These are phyloP conservation scores for Cheilosia scutellata DNA, from an alignment of 2,888 invertebrate species.

Conservation along the genomic window DNA sequence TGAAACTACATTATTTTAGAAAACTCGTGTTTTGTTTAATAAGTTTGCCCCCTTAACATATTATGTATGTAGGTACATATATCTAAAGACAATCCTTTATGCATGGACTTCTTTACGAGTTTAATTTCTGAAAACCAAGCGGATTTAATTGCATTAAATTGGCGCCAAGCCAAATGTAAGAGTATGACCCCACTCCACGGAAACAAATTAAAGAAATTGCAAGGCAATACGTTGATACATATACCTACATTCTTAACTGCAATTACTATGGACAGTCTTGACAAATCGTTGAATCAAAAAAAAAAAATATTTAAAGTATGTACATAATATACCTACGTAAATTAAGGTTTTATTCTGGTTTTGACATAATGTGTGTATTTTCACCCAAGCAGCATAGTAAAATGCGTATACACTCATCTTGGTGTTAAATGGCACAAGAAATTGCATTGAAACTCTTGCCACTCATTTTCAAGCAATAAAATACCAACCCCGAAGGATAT, in stretches of 20 bases:
- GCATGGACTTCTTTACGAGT: slow-evolving; percentile 18
- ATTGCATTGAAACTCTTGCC: not conserved
- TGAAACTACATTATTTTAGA: too few species aligned
- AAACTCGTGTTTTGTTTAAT: too few species aligned
- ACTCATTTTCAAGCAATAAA: slow-evolving; percentile 11
- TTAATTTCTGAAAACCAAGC: slow-evolving; percentile 21
- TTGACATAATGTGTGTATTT: too few species aligned
- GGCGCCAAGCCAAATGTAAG: slow-evolving; percentile 1
- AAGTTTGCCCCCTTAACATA: too few species aligned
- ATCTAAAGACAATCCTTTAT: not conserved
- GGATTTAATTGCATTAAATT: slow-evolving; percentile 22
- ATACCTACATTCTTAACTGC: not conserved
- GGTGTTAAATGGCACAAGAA: slow-evolving; percentile 1
- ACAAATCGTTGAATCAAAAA: not conserved
- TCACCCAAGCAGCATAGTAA: too few species aligned
- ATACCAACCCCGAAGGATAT: not conserved
- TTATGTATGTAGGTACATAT: too few species aligned
- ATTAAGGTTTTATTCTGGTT: too few species aligned
- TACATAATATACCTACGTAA: too few species aligned
- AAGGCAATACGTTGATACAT: not conserved
- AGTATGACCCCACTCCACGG: not conserved
- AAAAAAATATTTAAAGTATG: not conserved
- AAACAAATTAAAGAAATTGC: not conserved
- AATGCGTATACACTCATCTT: too few species aligned
- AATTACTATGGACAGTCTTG: not conserved